phyloP scores from a whole-genome alignment of 2,113 vertebrate species.

The Pollachius pollachius region DNA sequence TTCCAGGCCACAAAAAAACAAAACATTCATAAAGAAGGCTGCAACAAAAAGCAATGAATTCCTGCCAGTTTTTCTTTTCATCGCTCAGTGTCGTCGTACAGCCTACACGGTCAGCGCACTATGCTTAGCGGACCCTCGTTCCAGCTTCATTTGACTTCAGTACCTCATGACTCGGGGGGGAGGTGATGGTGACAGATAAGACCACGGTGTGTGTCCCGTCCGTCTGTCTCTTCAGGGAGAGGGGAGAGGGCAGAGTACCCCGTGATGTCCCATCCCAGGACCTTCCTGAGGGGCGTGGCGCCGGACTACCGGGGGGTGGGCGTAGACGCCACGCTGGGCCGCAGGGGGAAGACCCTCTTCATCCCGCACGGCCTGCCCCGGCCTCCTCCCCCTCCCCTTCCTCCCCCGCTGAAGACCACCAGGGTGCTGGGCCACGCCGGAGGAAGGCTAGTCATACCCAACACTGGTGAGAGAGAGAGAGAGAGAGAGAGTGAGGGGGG shows the following conservation, averaged over 20 bases:
- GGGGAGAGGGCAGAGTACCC: slow-evolving; percentile 81
- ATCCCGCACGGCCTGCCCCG: slow-evolving; percentile 73
- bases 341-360: slow-evolving; percentile 75
- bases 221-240: slow-evolving; percentile 77
- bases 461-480: slow-evolving; percentile 78
- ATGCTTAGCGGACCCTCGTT: too few species aligned
- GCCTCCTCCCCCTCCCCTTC: slow-evolving; percentile 41
- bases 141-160: too few species aligned
- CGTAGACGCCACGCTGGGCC: slow-evolving; percentile 66
- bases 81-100: too few species aligned
- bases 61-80: too few species aligned
- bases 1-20: background rate
- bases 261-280: slow-evolving; percentile 79
- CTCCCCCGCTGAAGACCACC: slow-evolving; percentile 67
- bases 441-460: slow-evolving; percentile 85
- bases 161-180: background rate
- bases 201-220: slow-evolving; percentile 41
- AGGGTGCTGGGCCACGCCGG: slow-evolving; percentile 86
- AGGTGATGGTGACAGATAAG: background rate
- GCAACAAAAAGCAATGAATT: too few species aligned
- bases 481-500: too few species aligned
- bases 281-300: slow-evolving; percentile 83
- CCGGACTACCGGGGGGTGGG: slow-evolving; percentile 68
- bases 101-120: too few species aligned
- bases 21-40: background rate